phyloP scores from a whole-genome alignment of 1,140 invertebrate species.

The Octopus bimaculoides region DNA sequence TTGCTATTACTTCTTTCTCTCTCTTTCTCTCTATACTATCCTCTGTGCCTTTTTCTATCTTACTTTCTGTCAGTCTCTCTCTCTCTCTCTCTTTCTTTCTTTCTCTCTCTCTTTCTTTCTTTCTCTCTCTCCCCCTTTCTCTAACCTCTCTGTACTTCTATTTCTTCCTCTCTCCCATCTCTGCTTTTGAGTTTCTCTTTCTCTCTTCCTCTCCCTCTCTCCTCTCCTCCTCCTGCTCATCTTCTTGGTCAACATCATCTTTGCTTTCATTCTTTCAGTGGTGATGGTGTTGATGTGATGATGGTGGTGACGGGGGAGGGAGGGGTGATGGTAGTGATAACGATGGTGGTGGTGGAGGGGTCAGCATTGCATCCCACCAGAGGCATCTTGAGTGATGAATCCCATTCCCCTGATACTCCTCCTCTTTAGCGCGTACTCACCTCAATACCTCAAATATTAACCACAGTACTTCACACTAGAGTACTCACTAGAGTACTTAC shows the following conservation, averaged over 20 bases:
- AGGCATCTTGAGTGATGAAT: no score
- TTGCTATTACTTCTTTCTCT: background rate
- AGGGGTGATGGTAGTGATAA: no score
- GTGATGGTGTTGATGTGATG: no score
- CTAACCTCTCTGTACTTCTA: conserved; percentile 18
- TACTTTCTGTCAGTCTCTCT: background rate
- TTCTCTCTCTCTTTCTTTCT: background rate
- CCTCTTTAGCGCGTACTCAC: no score
- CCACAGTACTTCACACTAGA: no score
- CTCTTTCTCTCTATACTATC: background rate
- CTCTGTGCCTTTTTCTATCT: background rate
- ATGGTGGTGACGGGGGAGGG: no score
- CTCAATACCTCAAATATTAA: no score
- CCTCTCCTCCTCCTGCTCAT: conserved; percentile 6
- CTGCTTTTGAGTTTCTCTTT: background rate
- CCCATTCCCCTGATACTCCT: no score
- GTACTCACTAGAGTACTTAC: no score
- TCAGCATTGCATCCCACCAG: no score
- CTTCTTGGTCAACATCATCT: background rate
- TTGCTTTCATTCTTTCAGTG: background rate
- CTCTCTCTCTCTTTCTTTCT: background rate
- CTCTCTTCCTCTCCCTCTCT: background rate
- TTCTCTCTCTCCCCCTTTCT: conserved; percentile 13
- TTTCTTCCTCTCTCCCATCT: background rate
- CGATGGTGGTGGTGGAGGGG: no score